Conservation (phyloP, 1,140 invertebrate species). For the Cydia strobilella region DNA sequence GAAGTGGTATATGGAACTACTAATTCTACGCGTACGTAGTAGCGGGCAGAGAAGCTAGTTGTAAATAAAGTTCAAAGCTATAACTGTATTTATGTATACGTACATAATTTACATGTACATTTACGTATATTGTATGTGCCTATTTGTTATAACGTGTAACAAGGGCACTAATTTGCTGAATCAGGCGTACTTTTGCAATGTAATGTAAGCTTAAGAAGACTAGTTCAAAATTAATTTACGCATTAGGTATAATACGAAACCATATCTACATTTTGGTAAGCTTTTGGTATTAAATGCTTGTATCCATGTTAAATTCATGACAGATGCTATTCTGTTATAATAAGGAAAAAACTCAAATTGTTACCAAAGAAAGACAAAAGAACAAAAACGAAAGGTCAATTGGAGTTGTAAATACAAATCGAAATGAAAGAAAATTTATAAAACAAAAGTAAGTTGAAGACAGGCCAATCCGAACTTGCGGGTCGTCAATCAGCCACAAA, state of each 20-base stretch:
- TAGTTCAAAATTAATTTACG: not conserved
- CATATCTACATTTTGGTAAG: not conserved
- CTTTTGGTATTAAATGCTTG: not conserved
- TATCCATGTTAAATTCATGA: slow-evolving; percentile 10
- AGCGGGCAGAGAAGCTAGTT: too few relatives aligned
- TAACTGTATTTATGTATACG: too few relatives aligned
- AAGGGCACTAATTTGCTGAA: not conserved
- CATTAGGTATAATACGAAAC: slow-evolving; percentile 4
- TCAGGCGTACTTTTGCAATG: not conserved
- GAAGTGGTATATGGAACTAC: too few relatives aligned
- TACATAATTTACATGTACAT: too few relatives aligned
- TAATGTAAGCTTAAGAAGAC: not conserved
- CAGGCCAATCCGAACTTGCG: slow-evolving; percentile 55
- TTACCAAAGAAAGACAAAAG: not conserved
- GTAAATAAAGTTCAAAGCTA: too few relatives aligned
- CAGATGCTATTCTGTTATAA: slow-evolving; percentile 7
- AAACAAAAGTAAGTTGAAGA: slow-evolving; percentile 44
- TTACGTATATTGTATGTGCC: too few relatives aligned
- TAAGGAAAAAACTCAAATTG: not conserved
- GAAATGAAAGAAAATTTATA: slow-evolving; percentile 29
- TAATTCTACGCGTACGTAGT: too few relatives aligned
- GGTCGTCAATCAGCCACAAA: slow-evolving; percentile 48
- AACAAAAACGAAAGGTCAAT: not conserved
- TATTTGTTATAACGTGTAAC: not conserved
- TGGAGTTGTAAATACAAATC: slow-evolving; percentile 9